Evolutionary conservation across 2,113 vertebrate species (phyloP), one percentile per base, ranked within the genome.

Genomic region (Zosterops pallidus): DNA sequence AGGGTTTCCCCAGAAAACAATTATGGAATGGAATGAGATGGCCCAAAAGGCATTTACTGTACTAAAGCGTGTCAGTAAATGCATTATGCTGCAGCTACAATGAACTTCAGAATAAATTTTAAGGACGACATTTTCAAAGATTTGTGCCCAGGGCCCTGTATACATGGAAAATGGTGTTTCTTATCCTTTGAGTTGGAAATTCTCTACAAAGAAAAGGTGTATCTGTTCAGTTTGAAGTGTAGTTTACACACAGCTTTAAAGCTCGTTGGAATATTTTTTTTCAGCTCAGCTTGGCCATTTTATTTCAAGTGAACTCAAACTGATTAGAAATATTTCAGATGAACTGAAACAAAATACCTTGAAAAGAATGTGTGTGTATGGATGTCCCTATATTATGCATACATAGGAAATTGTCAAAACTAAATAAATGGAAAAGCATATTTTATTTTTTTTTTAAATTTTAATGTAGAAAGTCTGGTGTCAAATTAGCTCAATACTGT

Each of bases 1-100:
- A 96, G 89, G 85, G 77, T 95, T 97, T 96, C 88, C 96, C 96
- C 65, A 67, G 78, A 93, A 89, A 95, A 86, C 64, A 92, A 94
- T 96, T 97, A 87, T 64, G 41, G 28, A 90, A 95, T 95, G 69
- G 95, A 97, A 94, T 94, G 82, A 86, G 56, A 71, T 28, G 33
- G 86, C 92, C 86, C 86, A 41, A 96, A 96, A 97, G 87, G 83
- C 91, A 92, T 93, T 95, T 94, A 69, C 64, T 86, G 25, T 91
- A 57, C 56, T 91, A 87, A 97, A 92, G 56, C 14, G 20, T 95
- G 88, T 95, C 13, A 7, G 37, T 85, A 97, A 95, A 77, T 79
- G 57, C 67, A 72, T 95, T 95, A 91, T 92, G 52, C 59, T 84
- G 78, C 88, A 97, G 82, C 65, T 82, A 72, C 84, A 97, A 83